Conservation (phyloP, 2,113 vertebrate species). For the Amia ocellicauda region DNA sequence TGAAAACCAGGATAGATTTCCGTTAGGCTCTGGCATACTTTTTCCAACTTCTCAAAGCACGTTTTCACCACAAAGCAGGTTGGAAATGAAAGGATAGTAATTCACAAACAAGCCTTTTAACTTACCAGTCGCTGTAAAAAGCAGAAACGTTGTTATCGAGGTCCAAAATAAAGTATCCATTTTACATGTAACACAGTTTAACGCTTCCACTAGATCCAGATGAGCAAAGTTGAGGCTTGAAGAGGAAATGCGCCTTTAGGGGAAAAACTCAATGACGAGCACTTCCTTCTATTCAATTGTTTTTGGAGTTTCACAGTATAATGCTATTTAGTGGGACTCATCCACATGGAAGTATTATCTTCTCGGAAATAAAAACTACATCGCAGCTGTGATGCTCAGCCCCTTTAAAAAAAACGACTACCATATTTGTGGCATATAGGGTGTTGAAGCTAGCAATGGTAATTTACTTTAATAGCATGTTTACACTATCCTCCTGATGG, state of each 20-base stretch:
- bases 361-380: conserved; percentile 54
- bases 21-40: background rate
- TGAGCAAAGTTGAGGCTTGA: conserved; percentile 72
- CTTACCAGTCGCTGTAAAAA: conserved; percentile 51
- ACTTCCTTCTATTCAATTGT: conserved; percentile 92
- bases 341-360: conserved; percentile 56
- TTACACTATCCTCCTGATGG: conserved; percentile 31
- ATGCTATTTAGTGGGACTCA: conserved; percentile 63
- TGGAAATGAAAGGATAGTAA: background rate
- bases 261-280: conserved; percentile 78
- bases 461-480: conserved; percentile 32
- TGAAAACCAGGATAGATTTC: background rate
- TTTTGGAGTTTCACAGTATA: conserved; percentile 65
- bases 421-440: conserved; percentile 11
- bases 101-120: conserved; percentile 17
- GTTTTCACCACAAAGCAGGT: background rate
- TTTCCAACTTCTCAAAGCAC: background rate
- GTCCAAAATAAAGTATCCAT: conserved; percentile 67
- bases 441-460: conserved; percentile 21
- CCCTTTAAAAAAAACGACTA: conserved; percentile 1
- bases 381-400: conserved; percentile 28
- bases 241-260: conserved; percentile 81
- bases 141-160: conserved; percentile 61
- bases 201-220: conserved; percentile 63
- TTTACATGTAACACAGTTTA: conserved; percentile 66